Evolutionary conservation across 2,797 vertebrate species (phyloP), one percentile per base, ranked within the genome.

Genomic region (Anableps anableps): DNA sequence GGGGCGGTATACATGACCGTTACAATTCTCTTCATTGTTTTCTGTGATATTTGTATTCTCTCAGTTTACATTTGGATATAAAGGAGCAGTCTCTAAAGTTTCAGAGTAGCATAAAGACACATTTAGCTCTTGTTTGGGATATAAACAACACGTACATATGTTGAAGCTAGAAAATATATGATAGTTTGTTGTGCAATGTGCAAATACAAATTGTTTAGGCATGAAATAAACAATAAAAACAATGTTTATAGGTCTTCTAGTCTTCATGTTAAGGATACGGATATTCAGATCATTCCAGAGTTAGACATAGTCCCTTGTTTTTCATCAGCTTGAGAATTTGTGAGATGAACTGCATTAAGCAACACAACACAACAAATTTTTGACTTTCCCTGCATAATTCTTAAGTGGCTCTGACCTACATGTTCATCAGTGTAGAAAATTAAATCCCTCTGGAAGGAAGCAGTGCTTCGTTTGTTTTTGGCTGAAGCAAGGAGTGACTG

Each of bases 341-440:
- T 31, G 41, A n/a, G n/a, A 14, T 62, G n/a, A 21, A 43, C 36
- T 47, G 16, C 53, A 23, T 60, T 75, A 60, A n/a, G 36, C 66
- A 26, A 70, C 21, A 26, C 66, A 26, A 70, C 21, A 26, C 45
- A 60, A 76, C 17, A 41, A 62, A 51, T 43, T 34, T 47, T 47
- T 62, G n/a, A 64, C 58, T 34, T 43, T 62, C 36, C 17, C 10
- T 23, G 55, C 66, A 68, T 70, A 38, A 70, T 64, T 60, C 29
- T 64, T 31, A 76, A 34, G 29, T 76, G 38, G 58, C 4, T 31
- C 62, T 76, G 75, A 48, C 58, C 58, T 64, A 76, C 58, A 48
- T 76, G 58, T 76, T 47, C 74, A 76, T 23, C 55, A 47, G 38
- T 76, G 74, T 62, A 62, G 74, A 62, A 76, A 76, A 76, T 76